phyloP scores from a whole-genome alignment of 2,113 vertebrate genomes.

The Pelusios castaneus region DNA sequence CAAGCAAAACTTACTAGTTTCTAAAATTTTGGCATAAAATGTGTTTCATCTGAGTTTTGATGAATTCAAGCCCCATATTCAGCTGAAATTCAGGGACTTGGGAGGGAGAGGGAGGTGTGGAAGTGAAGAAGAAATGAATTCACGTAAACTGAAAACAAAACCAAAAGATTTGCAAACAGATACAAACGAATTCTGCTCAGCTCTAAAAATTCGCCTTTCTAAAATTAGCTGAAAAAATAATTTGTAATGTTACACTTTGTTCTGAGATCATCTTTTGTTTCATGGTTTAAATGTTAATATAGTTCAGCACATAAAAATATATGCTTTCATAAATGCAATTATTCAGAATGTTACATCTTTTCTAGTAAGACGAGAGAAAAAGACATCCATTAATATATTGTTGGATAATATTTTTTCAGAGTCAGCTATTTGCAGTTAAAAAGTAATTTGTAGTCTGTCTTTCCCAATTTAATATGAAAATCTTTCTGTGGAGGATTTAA shows the following conservation, averaged over 20 bases:
- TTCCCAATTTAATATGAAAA: not conserved
- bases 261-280: not conserved
- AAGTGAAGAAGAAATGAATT: not conserved
- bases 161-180: not conserved
- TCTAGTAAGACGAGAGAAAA: not conserved
- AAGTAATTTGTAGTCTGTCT: not conserved
- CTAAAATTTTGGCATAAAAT: not conserved
- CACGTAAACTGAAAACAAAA: not conserved
- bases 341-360: not conserved
- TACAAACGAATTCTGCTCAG: not conserved
- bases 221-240: not conserved
- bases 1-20: not conserved
- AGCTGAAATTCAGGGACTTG: not conserved
- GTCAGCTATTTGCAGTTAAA: not conserved
- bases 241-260: not conserved
- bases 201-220: not conserved
- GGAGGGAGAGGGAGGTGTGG: too few species aligned
- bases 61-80: not conserved
- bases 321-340: not conserved
- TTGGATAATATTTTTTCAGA: not conserved
- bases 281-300: not conserved
- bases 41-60: not conserved
- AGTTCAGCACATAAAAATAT: not conserved
- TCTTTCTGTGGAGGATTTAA: not conserved
- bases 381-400: not conserved